A percentile compares a stretch with the other conserved stretches of the same genome.
phyloP scores from a whole-genome alignment of 2,113 vertebrate genomes.

The Stigmatopora nigra region DNA sequence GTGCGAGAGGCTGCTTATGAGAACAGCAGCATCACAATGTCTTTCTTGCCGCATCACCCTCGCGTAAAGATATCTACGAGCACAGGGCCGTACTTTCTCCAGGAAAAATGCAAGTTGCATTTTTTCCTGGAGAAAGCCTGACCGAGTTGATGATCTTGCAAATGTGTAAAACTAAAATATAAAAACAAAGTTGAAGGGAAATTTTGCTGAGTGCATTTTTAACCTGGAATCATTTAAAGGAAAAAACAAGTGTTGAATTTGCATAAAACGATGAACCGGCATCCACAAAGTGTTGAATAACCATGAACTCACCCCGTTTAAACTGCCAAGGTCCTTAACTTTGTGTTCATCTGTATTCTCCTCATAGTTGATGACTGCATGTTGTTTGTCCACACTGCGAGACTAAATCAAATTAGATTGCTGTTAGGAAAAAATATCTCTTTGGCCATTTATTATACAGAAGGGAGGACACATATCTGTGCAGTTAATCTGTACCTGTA shows the following conservation, averaged over 20 bases:
- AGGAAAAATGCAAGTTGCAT: too few species aligned
- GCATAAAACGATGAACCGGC: background rate
- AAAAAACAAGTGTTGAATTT: background rate
- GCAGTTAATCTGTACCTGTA: conserved; percentile 77
- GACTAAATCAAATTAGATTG: conserved; percentile 71
- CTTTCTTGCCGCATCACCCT: too few species aligned
- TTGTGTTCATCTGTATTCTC: conserved; percentile 83
- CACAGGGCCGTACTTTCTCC: too few species aligned
- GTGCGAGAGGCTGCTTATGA: too few species aligned
- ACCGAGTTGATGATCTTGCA: too few species aligned
- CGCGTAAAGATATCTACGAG: too few species aligned
- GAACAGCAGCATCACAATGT: too few species aligned
- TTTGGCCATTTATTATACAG: conserved; percentile 16
- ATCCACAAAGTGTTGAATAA: background rate
- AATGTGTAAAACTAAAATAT: too few species aligned
- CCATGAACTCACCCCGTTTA: conserved; percentile 82
- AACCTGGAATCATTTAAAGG: background rate
- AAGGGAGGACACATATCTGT: conserved; percentile 2
- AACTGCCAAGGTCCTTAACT: conserved; percentile 91
- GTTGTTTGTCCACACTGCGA: conserved; percentile 96
- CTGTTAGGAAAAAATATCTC: conserved; percentile 26
- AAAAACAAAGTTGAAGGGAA: too few species aligned
- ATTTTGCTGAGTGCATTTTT: too few species aligned
- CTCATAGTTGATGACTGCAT: conserved; percentile 95
- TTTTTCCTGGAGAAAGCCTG: too few species aligned